phyloP scores from a whole-genome alignment of 2,113 vertebrate species.

The Saimiri boliviensis region DNA sequence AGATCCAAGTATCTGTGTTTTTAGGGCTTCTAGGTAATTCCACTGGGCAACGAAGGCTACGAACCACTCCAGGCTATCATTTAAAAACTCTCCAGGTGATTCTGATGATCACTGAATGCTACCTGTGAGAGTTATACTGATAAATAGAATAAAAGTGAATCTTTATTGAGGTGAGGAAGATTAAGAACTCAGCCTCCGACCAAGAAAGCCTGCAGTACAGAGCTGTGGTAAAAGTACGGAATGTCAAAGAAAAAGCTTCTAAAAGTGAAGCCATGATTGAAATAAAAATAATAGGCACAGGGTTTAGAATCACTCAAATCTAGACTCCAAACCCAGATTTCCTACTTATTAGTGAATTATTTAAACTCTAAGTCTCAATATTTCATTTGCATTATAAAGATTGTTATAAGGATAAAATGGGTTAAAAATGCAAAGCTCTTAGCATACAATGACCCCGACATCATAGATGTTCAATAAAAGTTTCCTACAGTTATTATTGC shows the following conservation, averaged over 20 bases:
- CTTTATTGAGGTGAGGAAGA: constrained; percentile 44
- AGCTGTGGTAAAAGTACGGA: constrained; percentile 30
- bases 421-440: not conserved
- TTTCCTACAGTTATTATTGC: not conserved
- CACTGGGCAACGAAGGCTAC: not conserved
- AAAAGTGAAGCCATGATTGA: not conserved
- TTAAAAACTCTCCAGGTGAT: not conserved
- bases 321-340: not conserved
- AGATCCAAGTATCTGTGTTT: not conserved
- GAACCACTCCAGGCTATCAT: not conserved
- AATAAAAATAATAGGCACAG: constrained; percentile 23
- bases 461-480: not conserved
- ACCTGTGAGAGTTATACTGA: not conserved
- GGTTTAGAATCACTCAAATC: not conserved
- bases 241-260: constrained; percentile 4
- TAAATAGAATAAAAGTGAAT: constrained; percentile 45
- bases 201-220: constrained; percentile 5
- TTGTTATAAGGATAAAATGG: not conserved
- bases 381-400: not conserved
- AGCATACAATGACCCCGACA: not conserved
- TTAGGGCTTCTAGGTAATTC: not conserved
- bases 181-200: constrained; percentile 37
- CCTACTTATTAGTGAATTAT: not conserved
- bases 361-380: not conserved
- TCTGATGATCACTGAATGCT: not conserved